phyloP scores from a whole-genome alignment of 1,140 invertebrate genomes.

The Philopotamus ludificatus region DNA sequence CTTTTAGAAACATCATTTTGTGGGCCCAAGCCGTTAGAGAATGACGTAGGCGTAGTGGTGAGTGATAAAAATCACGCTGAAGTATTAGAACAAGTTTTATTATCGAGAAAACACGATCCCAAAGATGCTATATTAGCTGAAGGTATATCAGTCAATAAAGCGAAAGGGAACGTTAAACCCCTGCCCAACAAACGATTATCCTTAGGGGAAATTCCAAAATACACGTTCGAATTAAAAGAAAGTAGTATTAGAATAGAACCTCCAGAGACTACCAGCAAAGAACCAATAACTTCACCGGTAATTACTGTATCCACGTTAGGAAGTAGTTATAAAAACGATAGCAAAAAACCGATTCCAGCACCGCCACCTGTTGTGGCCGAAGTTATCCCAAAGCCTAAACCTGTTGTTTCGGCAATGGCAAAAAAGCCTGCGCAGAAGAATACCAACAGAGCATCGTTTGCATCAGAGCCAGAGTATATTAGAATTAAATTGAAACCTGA shows the following conservation, averaged over 20 bases:
- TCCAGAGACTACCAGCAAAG: conserved; percentile 37
- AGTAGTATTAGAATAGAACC: conserved; percentile 29
- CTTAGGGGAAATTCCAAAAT: neutral
- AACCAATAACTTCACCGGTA: conserved; percentile 38
- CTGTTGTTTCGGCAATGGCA: conserved; percentile 22
- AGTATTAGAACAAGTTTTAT: conserved; percentile 64
- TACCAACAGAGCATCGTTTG: conserved; percentile 28
- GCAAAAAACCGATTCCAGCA: conserved; percentile 11
- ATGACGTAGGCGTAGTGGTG: conserved; percentile 56
- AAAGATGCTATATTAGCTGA: conserved; percentile 58
- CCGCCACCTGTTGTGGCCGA: neutral
- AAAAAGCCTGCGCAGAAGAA: conserved; percentile 39
- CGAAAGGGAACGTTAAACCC: conserved; percentile 14
- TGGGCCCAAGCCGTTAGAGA: conserved; percentile 71
- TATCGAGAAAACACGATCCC: conserved; percentile 59
- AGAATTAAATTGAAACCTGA: conserved; percentile 66
- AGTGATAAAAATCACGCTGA: conserved; percentile 57
- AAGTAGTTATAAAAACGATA: conserved; percentile 37
- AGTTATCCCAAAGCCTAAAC: neutral
- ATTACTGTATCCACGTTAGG: conserved; percentile 38
- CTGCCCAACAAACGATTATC: too few species aligned
- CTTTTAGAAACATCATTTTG: conserved; percentile 86
- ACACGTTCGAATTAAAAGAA: conserved; percentile 8
- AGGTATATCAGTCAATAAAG: conserved; percentile 49
- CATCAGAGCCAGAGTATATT: conserved; percentile 59